A percentile compares a stretch with the other conserved stretches of the same genome.
These are phyloP conservation scores for Riptortus pedestris DNA, from an alignment of 1,140 invertebrate genomes.

Conservation along the genomic window DNA sequence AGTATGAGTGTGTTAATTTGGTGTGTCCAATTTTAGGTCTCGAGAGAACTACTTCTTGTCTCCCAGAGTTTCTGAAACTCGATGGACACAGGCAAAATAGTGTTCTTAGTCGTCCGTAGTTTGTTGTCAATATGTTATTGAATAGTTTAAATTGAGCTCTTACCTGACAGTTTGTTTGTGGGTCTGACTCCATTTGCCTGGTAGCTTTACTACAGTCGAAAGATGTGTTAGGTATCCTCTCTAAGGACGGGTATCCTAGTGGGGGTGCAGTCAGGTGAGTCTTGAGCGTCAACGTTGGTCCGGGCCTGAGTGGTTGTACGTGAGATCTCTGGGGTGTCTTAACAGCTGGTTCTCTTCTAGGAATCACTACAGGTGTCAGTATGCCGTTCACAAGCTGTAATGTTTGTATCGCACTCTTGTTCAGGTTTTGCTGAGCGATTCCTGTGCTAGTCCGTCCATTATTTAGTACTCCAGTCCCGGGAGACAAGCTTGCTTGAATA, in stretches of 20 bases:
- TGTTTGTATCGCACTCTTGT: no score
- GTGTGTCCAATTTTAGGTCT: no score
- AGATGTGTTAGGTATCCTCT: conserved; percentile 19
- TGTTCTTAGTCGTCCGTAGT: no score
- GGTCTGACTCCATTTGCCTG: conserved; percentile 29
- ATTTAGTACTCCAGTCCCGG: no score
- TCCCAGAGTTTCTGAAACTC: no score
- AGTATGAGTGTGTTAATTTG: no score
- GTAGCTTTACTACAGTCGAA: conserved; percentile 26
- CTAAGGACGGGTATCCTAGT: conserved; percentile 21
- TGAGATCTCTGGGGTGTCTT: not conserved
- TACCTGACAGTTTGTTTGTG: conserved; percentile 32
- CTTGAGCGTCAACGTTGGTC: not conserved
- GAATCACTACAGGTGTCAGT: not conserved
- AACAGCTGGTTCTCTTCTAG: not conserved
- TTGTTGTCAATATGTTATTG: no score
- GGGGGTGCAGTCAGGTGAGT: not conserved
- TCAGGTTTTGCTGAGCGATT: not conserved
- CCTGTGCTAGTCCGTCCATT: no score
- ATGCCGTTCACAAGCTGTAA: not conserved
- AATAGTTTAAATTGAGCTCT: no score
- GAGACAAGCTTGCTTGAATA: no score
- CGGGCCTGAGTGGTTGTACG: not conserved
- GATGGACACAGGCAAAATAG: no score
- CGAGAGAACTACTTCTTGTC: no score